These are phyloP conservation scores for Acrossocheilus fasciatus DNA, from an alignment of 2,797 vertebrate genomes.

Conservation along the genomic window DNA sequence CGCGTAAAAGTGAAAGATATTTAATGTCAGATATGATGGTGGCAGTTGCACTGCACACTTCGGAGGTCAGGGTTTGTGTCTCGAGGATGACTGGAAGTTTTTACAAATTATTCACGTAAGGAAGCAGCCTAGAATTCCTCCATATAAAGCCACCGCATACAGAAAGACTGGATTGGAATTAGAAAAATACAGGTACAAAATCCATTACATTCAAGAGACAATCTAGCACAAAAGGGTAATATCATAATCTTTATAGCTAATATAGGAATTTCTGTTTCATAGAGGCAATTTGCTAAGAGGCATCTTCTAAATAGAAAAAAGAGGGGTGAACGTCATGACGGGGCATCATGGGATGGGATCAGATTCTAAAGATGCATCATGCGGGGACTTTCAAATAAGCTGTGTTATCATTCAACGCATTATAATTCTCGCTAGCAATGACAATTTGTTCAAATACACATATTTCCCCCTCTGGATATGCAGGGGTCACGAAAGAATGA, in stretches of 20 bases:
- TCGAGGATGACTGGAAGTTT: conserved; percentile 69
- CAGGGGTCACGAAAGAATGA: conserved; percentile 39
- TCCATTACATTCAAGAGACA: conserved; percentile 89
- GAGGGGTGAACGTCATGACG: conserved; percentile 68
- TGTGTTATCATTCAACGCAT: conserved; percentile 68
- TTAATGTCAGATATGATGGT: conserved; percentile 63
- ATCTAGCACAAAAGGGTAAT: conserved; percentile 85
- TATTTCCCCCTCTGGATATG: conserved; percentile 46
- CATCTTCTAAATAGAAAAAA: conserved; percentile 78
- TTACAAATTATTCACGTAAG: conserved; percentile 72
- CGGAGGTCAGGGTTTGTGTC: conserved; percentile 68
- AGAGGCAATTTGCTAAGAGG: conserved; percentile 75
- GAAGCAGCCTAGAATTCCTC: conserved; percentile 72
- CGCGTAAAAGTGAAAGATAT: conserved; percentile 62
- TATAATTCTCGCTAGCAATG: conserved; percentile 54
- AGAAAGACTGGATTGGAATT: conserved; percentile 81
- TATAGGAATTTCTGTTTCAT: conserved; percentile 82
- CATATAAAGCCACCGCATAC: conserved; percentile 75
- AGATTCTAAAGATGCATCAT: conserved; percentile 68
- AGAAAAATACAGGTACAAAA: conserved; percentile 90
- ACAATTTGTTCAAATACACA: conserved; percentile 42
- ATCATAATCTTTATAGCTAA: conserved; percentile 81
- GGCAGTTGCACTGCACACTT: conserved; percentile 56
- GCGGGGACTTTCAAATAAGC: conserved; percentile 63
- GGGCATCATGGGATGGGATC: conserved; percentile 71